Percentiles rank a stretch among this genome's conserved stretches.
Evolutionary conservation across 2,113 vertebrate species (phyloP).

Genomic region (Manacus vitellinus): DNA sequence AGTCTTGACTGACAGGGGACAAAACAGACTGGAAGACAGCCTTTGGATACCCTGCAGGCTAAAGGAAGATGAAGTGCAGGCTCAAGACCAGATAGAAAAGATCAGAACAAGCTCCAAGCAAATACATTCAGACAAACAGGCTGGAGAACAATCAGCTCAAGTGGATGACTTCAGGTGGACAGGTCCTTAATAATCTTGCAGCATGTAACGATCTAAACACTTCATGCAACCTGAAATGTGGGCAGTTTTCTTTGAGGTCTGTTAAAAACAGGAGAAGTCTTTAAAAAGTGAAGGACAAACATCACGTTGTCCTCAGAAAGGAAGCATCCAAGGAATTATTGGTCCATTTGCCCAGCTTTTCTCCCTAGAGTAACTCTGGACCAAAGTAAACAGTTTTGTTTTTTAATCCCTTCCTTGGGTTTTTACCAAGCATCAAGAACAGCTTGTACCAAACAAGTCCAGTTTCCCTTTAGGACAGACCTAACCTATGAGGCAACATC

Average conservation of each 20-base stretch:
- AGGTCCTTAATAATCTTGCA: neutral
- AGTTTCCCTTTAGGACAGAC: neutral
- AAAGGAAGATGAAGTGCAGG: neutral
- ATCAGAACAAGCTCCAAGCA: neutral
- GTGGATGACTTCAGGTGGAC: neutral
- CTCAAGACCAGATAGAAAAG: neutral
- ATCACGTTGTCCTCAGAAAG: neutral
- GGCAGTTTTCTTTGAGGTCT: neutral
- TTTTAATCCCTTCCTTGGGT: fast-evolving
- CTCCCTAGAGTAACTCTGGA: neutral
- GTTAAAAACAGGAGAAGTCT: neutral
- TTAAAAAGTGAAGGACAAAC: neutral
- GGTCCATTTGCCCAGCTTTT: neutral
- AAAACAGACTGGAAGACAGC: neutral
- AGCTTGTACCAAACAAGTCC: neutral
- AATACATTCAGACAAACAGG: neutral
- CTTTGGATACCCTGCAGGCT: neutral
- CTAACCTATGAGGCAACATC: neutral
- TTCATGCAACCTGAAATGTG: fast-evolving
- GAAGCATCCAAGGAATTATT: neutral
- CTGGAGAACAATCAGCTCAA: neutral
- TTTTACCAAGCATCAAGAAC: neutral
- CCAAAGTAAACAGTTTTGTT: neutral
- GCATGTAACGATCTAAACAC: fast-evolving
- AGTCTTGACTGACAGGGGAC: neutral